Percentiles rank a stretch among this genome's conserved stretches.
Evolutionary conservation across 2,888 invertebrate genomes (phyloP).

Genomic region (Cheilosia soror): DNA sequence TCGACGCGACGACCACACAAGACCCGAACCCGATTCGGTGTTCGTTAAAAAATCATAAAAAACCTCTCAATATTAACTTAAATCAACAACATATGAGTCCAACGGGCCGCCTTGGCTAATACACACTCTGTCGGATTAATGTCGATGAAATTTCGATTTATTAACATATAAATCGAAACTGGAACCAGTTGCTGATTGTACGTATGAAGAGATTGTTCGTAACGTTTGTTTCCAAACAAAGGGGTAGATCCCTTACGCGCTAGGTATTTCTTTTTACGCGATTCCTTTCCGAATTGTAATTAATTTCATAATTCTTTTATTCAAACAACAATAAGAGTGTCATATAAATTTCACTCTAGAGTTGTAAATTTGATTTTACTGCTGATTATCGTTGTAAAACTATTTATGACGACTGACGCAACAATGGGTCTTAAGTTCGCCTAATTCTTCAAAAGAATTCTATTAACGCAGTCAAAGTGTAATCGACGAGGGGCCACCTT

Average conservation of each 20-base stretch:
- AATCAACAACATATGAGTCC: slow-evolving; percentile 60
- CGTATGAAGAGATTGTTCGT: slow-evolving; percentile 14
- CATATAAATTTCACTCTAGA: background rate
- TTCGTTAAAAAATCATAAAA: slow-evolving; percentile 72
- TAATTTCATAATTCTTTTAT: slow-evolving; percentile 47
- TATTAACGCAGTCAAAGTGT: background rate
- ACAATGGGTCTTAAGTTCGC: slow-evolving; percentile 12
- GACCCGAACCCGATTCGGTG: slow-evolving; percentile 28
- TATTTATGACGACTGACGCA: slow-evolving; percentile 20
- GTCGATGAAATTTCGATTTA: slow-evolving; percentile 69
- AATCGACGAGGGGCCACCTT: background rate
- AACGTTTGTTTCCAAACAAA: slow-evolving; percentile 25
- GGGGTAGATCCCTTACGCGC: background rate
- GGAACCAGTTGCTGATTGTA: slow-evolving; percentile 56
- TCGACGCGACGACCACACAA: slow-evolving; percentile 58
- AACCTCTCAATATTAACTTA: slow-evolving; percentile 53
- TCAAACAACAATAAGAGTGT: slow-evolving; percentile 20
- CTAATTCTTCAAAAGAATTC: slow-evolving; percentile 2
- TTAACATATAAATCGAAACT: slow-evolving; percentile 65
- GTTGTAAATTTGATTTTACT: slow-evolving; percentile 51
- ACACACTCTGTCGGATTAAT: slow-evolving; percentile 73
- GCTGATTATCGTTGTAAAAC: slow-evolving; percentile 49
- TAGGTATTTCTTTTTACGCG: background rate
- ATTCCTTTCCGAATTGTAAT: slow-evolving; percentile 11
- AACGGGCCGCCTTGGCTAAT: slow-evolving; percentile 60